phyloP scores from a whole-genome alignment of 2,113 vertebrate species.

The Epinephelus cyanopodus region DNA sequence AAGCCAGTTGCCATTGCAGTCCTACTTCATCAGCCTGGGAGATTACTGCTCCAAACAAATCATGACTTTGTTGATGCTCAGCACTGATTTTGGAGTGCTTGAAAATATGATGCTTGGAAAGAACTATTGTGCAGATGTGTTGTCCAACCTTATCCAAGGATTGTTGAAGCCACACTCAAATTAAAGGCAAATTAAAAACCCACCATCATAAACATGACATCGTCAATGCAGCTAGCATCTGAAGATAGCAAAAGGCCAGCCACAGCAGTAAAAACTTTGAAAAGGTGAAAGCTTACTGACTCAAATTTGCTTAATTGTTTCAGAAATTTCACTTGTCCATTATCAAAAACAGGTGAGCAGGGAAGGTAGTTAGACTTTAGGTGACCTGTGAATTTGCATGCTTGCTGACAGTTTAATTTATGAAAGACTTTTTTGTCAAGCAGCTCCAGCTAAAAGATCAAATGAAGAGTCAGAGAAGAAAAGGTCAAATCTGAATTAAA shows the following conservation, averaged over 20 bases:
- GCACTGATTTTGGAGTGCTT: no score
- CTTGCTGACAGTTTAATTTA: background rate
- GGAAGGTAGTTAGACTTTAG: background rate
- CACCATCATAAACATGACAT: background rate
- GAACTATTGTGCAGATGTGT: no score
- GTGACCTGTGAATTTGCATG: background rate
- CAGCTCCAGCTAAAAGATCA: background rate
- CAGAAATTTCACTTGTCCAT: background rate
- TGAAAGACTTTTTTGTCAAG: constrained; percentile 12
- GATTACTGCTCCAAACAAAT: no score
- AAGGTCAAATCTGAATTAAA: constrained; percentile 39
- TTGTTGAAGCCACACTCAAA: background rate
- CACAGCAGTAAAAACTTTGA: background rate
- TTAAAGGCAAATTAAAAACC: background rate
- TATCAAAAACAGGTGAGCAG: background rate
- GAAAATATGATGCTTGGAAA: no score
- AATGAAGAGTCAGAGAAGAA: background rate
- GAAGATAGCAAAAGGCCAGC: no score
- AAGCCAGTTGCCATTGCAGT: no score
- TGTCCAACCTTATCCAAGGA: background rate
- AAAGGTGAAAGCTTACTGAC: background rate
- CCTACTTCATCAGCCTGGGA: no score
- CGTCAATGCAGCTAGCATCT: no score
- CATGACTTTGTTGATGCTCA: no score
- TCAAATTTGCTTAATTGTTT: background rate